A percentile compares a stretch with the other conserved stretches of the same genome.
phyloP scores from a whole-genome alignment of 2,888 invertebrate species.

The Ochlodes sylvanus region DNA sequence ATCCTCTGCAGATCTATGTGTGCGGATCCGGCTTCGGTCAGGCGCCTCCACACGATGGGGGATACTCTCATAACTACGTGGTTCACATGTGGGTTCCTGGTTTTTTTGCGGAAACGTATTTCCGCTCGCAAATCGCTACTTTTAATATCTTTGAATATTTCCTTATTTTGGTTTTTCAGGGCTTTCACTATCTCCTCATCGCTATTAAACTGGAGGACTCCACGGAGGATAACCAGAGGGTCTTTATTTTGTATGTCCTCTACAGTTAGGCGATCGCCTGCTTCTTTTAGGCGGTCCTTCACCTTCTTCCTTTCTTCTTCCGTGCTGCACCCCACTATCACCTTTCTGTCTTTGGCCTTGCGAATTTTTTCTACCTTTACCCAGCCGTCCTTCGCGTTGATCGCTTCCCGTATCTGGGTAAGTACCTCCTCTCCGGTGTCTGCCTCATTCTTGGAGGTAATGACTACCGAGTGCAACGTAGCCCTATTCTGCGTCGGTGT shows the following conservation, averaged over 20 bases:
- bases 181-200: slow-evolving; percentile 32
- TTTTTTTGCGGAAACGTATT: slow-evolving; percentile 10
- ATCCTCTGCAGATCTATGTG: slow-evolving; percentile 22
- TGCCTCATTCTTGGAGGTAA: slow-evolving; percentile 11
- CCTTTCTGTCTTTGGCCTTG: too few relatives aligned
- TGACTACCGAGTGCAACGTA: slow-evolving; percentile 9
- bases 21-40: neutral
- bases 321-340: too few relatives aligned
- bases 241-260: slow-evolving; percentile 38
- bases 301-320: too few relatives aligned
- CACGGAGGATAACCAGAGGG: slow-evolving; percentile 30
- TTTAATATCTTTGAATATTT: neutral
- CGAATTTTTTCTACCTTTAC: too few relatives aligned
- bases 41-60: slow-evolving; percentile 6
- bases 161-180: slow-evolving; percentile 30
- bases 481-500: neutral
- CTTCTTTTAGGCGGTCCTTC: too few relatives aligned
- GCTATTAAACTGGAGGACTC: slow-evolving; percentile 10
- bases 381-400: neutral
- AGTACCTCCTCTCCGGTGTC: slow-evolving; percentile 24
- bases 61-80: slow-evolving; percentile 14
- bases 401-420: neutral
- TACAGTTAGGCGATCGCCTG: neutral
- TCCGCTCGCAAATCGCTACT: slow-evolving; percentile 1
- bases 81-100: slow-evolving; percentile 8